These are phyloP conservation scores for Echiichthys vipera DNA, from an alignment of 2,797 vertebrate species.

Conservation along the genomic window DNA sequence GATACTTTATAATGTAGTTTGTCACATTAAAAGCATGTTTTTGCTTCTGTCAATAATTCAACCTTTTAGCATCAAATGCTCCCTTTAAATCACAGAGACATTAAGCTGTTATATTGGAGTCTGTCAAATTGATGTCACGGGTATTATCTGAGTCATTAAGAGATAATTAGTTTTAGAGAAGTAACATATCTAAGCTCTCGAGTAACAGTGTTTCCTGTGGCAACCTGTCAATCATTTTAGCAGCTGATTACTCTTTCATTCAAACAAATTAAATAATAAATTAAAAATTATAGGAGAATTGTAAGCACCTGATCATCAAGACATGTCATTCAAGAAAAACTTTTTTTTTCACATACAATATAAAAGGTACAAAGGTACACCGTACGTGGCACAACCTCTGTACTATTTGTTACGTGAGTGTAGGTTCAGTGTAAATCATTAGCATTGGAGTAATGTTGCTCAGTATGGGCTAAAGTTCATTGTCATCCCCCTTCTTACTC, in stretches of 20 bases:
- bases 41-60: not conserved
- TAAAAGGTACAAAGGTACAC: not conserved
- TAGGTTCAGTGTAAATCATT: constrained; percentile 66
- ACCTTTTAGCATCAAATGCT: not conserved
- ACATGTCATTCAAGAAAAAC: constrained; percentile 48
- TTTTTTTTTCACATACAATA: not conserved
- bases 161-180: constrained; percentile 54
- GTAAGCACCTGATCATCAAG: constrained; percentile 42
- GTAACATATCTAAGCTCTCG: constrained; percentile 39
- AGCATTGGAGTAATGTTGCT: not conserved
- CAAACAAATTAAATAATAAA: constrained; percentile 59
- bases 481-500: not conserved
- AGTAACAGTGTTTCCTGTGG: constrained; percentile 19
- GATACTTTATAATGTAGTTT: not conserved
- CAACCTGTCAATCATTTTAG: constrained; percentile 66
- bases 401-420: not conserved
- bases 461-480: constrained; percentile 57
- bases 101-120: constrained; percentile 9
- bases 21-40: not conserved
- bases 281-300: constrained; percentile 41
- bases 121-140: constrained; percentile 23
- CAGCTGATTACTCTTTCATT: constrained; percentile 67
- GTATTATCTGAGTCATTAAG: constrained; percentile 43
- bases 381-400: not conserved
- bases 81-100: constrained; percentile 8